Conservation (phyloP, 2,888 invertebrate genomes). For the Stenichneumon culpator region DNA sequence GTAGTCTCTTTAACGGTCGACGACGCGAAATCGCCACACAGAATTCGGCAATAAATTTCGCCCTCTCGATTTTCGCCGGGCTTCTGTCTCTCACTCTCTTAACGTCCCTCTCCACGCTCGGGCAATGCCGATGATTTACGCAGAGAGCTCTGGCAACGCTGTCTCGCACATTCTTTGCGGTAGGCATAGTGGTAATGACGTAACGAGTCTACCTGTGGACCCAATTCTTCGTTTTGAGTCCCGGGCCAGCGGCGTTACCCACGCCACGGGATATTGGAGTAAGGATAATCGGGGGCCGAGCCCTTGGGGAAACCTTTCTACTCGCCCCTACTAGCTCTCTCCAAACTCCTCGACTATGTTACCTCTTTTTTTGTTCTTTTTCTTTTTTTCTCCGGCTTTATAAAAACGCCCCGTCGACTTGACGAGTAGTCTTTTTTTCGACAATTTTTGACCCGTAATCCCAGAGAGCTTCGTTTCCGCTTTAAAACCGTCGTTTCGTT, state of each 20-base stretch:
- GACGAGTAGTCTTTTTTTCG: conserved; percentile 37
- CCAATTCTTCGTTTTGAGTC: conserved; percentile 77
- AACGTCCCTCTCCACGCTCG: conserved; percentile 65
- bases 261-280: conserved; percentile 58
- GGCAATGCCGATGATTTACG: conserved; percentile 77
- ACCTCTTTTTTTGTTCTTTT: conserved; percentile 14
- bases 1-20: conserved; percentile 61
- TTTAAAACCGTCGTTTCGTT: neutral
- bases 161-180: conserved; percentile 81
- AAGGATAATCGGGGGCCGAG: conserved; percentile 38
- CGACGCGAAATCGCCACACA: conserved; percentile 59
- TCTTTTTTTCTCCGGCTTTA: conserved; percentile 28
- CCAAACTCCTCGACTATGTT: conserved; percentile 42
- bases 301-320: conserved; percentile 58
- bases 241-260: conserved; percentile 45
- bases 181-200: conserved; percentile 81
- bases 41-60: conserved; percentile 66
- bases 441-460: conserved; percentile 11
- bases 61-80: conserved; percentile 67
- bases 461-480: conserved; percentile 1
- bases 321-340: conserved; percentile 36
- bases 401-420: conserved; percentile 29
- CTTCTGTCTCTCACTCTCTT: conserved; percentile 59
- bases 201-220: conserved; percentile 83
- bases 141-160: conserved; percentile 72